Evolutionary conservation across 2,113 vertebrate species (phyloP).

Genomic region (Albula glossodonta): DNA sequence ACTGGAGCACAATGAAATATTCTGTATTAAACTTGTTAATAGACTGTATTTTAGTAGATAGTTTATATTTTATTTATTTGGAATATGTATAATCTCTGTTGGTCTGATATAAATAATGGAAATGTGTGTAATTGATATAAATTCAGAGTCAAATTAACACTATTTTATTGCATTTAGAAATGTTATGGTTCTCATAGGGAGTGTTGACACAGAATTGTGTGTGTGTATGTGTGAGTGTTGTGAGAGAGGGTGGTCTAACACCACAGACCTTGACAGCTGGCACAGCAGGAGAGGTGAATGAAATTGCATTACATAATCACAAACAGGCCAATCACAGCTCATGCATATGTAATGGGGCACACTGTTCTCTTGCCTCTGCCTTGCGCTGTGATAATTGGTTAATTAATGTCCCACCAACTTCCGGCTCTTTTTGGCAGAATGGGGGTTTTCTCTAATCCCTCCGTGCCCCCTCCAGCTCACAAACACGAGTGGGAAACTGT

Average conservation of each 20-base stretch:
- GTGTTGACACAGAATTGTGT: background rate
- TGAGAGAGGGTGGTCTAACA: background rate
- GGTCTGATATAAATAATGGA: too few species aligned
- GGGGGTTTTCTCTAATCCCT: constrained; percentile 64
- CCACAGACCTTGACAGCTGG: constrained; percentile 48
- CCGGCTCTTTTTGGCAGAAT: constrained; percentile 52
- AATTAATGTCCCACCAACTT: constrained; percentile 71
- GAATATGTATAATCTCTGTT: too few species aligned
- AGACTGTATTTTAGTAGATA: too few species aligned
- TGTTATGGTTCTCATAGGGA: background rate
- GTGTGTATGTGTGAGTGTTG: background rate
- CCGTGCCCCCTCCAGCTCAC: constrained; percentile 49
- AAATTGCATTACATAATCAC: constrained; percentile 76
- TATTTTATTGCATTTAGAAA: background rate
- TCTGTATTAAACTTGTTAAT: too few species aligned
- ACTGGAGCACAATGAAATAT: too few species aligned
- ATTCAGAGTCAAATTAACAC: too few species aligned
- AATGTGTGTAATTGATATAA: too few species aligned
- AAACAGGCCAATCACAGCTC: constrained; percentile 70
- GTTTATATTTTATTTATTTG: too few species aligned
- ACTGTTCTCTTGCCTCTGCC: constrained; percentile 31
- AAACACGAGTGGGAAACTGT: constrained; percentile 36
- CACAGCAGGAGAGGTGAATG: constrained; percentile 48
- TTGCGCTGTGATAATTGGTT: constrained; percentile 74
- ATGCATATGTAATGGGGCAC: constrained; percentile 71